A percentile compares a stretch with the other conserved stretches of the same genome.
These are phyloP conservation scores for Thyatira batis DNA, from an alignment of 2,888 invertebrate genomes.

Conservation along the genomic window DNA sequence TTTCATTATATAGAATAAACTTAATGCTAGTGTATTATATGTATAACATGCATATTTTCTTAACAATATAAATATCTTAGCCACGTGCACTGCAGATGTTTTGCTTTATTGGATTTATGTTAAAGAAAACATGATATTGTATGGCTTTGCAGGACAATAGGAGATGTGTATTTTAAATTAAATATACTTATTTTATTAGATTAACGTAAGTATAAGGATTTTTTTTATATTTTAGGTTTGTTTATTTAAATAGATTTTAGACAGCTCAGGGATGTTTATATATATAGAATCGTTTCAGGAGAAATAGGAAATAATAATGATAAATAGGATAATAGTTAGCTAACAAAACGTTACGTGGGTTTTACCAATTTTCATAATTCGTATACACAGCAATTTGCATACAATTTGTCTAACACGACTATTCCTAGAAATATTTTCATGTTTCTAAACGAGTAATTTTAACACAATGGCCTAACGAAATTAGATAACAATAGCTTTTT, in stretches of 20 bases:
- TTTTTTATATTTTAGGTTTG: background rate
- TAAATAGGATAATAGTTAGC: background rate
- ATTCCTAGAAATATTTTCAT: constrained; percentile 19
- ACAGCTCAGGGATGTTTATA: background rate
- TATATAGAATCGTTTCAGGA: background rate
- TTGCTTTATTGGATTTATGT: constrained; percentile 1
- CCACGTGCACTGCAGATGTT: background rate
- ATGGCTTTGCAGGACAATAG: background rate
- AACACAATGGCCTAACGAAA: background rate
- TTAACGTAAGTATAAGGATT: background rate
- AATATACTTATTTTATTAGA: background rate
- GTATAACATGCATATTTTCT: background rate
- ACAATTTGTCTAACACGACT: constrained; percentile 14
- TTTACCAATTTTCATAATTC: constrained; percentile 3
- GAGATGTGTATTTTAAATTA: background rate
- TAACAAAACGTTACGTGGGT: background rate
- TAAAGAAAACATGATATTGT: background rate
- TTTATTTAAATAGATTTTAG: background rate
- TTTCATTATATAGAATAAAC: background rate
- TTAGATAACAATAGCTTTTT: background rate
- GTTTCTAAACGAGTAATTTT: constrained; percentile 20
- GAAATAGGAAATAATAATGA: background rate
- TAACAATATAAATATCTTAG: background rate
- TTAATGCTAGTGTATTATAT: background rate
- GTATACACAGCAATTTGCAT: constrained; percentile 13